Percentiles rank a stretch among this genome's conserved stretches.
phyloP scores from a whole-genome alignment of 2,888 invertebrate species.

The Petrolisthes cinctipes region DNA sequence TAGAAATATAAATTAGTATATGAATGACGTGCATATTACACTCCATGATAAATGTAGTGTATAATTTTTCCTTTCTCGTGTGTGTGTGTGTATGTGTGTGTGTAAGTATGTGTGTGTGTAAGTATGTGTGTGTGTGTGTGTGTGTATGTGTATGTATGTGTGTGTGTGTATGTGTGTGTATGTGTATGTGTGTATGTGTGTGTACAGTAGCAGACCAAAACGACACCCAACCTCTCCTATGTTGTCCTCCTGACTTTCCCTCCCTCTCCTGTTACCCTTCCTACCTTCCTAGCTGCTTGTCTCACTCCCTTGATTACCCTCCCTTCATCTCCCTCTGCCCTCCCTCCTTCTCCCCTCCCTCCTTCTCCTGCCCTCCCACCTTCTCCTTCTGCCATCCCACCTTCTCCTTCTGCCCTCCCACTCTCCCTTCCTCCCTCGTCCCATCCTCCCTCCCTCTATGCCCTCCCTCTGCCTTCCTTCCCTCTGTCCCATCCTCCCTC shows the following conservation, averaged over 20 bases:
- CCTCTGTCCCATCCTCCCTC: neutral
- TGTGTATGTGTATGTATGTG: too few species aligned
- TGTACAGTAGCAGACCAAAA: neutral
- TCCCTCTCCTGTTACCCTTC: neutral
- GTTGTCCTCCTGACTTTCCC: neutral
- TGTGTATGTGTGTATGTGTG: neutral
- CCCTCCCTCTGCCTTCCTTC: neutral
- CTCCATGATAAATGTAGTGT: too few species aligned
- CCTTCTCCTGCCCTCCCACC: neutral
- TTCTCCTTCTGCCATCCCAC: too few species aligned
- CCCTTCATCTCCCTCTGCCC: neutral
- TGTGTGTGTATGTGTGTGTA: too few species aligned
- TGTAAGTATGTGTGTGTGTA: too few species aligned
- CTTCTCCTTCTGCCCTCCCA: too few species aligned
- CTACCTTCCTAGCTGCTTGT: neutral
- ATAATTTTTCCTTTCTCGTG: too few species aligned
- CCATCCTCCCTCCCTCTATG: neutral
- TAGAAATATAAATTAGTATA: too few species aligned
- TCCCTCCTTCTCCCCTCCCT: neutral
- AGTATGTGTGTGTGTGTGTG: too few species aligned
- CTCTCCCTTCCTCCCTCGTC: neutral
- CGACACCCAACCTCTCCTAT: neutral
- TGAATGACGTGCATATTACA: too few species aligned
- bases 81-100: too few species aligned
- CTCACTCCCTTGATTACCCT: neutral